Evolutionary conservation across 2,888 invertebrate genomes (phyloP), one percentile per base, ranked within the genome.

Genomic region (Seladonia tumulorum): DNA sequence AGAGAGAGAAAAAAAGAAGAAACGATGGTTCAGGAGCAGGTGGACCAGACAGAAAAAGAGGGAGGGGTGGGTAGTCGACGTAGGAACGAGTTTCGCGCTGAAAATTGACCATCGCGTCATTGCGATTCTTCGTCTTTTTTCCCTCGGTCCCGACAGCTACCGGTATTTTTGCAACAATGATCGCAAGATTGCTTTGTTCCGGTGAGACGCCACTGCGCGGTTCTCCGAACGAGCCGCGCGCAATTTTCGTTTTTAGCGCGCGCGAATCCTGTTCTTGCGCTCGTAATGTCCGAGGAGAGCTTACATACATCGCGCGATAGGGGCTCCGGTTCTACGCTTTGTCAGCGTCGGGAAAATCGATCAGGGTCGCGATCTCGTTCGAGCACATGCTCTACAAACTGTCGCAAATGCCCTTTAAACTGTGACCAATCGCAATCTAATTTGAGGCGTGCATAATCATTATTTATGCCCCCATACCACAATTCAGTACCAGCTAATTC

Each of bases 11-110:
- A 82, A 82, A 72, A 60, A 76, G 82, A 83, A 89, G 81, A 82
- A 85, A 90, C 76, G 88, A 89, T 83, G 83, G 85, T 53, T 60
- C 83, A 83, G 77, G 89, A 91, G 90, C 90, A 90, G 90, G 89
- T 89, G 91, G 87, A 91, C 81, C 87, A 82, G 77, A 78, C 83
- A 75, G 82, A 85, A 77, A 87, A 85, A 82, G 85, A 87, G 88
- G 85, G 88, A 87, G 87, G 22, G 18, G 22, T 53, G 53, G 53
- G 22, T 53, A 80, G 79, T 73, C 83, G 81, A 86, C 79, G 91
- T 81, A 79, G 85, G 77, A 89, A 90, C 90, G 76, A 90, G 90
- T 90, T 85, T 78, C 81, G 74, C 81, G 83, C 76, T 85, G 82
- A 87, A 90, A 90, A 91, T 90, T 85, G 76, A 76, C 82, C 90